A percentile compares a stretch with the other conserved stretches of the same genome.
phyloP scores from a whole-genome alignment of 2,113 vertebrate species.

The Esox niger region DNA sequence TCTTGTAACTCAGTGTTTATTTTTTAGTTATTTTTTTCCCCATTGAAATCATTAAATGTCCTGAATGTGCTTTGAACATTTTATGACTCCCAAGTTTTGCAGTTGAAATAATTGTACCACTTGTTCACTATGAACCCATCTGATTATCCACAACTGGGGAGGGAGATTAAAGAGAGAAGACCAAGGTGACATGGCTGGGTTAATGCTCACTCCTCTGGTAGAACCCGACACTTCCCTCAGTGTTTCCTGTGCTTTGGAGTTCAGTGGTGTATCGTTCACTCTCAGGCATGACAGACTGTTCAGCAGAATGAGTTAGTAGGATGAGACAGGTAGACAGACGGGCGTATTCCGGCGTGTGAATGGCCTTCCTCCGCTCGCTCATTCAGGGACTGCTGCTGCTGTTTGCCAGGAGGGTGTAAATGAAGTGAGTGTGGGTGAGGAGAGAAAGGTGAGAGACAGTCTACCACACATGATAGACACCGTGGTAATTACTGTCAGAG shows the following conservation, averaged over 20 bases:
- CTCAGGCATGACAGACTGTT: constrained; percentile 21
- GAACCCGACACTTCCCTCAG: not conserved
- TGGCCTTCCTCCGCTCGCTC: constrained; percentile 21
- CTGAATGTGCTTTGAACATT: too few species aligned
- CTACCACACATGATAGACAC: constrained; percentile 42
- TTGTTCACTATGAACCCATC: too few species aligned
- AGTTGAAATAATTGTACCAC: not conserved
- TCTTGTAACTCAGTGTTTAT: too few species aligned
- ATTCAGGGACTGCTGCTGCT: constrained; percentile 33
- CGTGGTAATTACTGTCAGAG: constrained; percentile 28
- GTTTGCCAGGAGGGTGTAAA: constrained; percentile 28
- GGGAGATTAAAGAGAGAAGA: not conserved
- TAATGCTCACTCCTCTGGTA: not conserved
- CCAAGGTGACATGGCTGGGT: not conserved
- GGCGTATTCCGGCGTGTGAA: constrained; percentile 31
- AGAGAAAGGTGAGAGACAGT: constrained; percentile 24
- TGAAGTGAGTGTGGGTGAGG: not conserved
- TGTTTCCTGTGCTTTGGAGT: not conserved
- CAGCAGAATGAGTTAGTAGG: constrained; percentile 15
- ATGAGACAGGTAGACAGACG: not conserved
- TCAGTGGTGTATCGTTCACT: not conserved
- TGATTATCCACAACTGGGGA: too few species aligned
- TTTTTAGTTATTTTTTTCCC: too few species aligned
- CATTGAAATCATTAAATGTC: too few species aligned
- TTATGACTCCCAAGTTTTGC: too few species aligned